Evolutionary conservation across 2,888 invertebrate species (phyloP), one percentile per base, ranked within the genome.

Genomic region (Megastigmus dorsalis): DNA sequence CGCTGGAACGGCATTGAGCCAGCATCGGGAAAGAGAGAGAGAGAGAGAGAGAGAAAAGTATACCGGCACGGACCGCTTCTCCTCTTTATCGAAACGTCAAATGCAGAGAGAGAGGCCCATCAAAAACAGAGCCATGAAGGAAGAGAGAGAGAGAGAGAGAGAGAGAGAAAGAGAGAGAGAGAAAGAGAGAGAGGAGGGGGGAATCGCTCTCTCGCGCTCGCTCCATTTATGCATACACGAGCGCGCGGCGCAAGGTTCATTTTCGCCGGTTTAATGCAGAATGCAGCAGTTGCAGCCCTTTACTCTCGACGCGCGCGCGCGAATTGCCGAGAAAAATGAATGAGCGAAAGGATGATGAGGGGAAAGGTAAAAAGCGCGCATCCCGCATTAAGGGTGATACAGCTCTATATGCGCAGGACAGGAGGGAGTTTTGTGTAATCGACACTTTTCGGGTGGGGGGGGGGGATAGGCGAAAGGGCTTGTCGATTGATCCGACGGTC

Each of bases 1-100:
- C 45, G 45, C n/a, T n/a, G n/a, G n/a, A n/a, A n/a, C n/a, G n/a
- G n/a, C 45, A 41, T 28, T 52, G 15, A 43, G 26, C 78, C 13
- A 45, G 10, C 10, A 45, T 18, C 45, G 26, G n/a, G 9, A 54
- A 28, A 26, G 18, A 4, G 38, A 18, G 2, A 55, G 33, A 33
- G 23, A 36, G 55, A 55, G 7, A 38, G 23, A n/a, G 33, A 13
- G 52, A 63, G 26, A 36, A 54, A 69, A 69, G 43, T 57, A 67
- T 38, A 50, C 48, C 41, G 55, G 28, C n/a, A n/a, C n/a, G n/a
- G 45, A 20, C 6, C 13, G 20, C 26, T 15, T 5, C 23, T 43
- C 77, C 78, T 81, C 83, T 85, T 84, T 84, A 85, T 85, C 84
- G 83, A 85, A 84, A 85, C 84, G 85, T 85, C 85, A 85, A 79